Percentiles rank a stretch among this genome's conserved stretches.
Conservation (phyloP, 2,113 vertebrate species). For the Halichoerus grypus region DNA sequence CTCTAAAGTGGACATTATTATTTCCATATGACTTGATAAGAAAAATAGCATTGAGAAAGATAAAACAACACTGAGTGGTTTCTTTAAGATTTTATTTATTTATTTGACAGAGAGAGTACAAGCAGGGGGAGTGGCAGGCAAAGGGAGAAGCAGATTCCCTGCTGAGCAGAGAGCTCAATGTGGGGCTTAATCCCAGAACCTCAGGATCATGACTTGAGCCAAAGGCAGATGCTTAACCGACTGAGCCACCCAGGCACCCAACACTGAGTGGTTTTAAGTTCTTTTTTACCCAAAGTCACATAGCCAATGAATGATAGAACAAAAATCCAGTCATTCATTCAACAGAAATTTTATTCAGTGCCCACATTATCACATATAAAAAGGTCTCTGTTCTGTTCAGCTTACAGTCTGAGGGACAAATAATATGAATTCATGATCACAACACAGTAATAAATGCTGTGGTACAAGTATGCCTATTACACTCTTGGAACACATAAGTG, state of each 20-base stretch:
- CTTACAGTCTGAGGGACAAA: slow-evolving; percentile 28
- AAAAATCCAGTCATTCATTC: slow-evolving; percentile 46
- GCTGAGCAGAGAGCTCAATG: background rate
- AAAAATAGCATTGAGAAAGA: slow-evolving; percentile 14
- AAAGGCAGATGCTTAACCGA: background rate
- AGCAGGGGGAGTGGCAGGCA: background rate
- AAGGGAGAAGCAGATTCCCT: background rate
- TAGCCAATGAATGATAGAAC: background rate
- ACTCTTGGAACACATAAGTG: background rate
- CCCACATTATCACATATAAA: background rate
- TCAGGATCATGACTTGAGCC: background rate
- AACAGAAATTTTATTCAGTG: background rate
- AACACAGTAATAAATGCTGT: background rate
- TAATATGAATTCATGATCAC: slow-evolving; percentile 41
- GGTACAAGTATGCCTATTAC: background rate
- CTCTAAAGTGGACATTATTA: slow-evolving; percentile 50
- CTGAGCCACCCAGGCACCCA: background rate
- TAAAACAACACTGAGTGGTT: background rate
- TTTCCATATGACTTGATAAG: background rate
- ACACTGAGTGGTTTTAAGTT: background rate
- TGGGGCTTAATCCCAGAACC: background rate
- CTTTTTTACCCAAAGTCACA: slow-evolving; percentile 19
- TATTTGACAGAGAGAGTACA: background rate
- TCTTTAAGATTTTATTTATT: background rate
- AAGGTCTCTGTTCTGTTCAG: background rate